Conservation (phyloP, 2,113 vertebrate species). For the Cacatua alba region DNA sequence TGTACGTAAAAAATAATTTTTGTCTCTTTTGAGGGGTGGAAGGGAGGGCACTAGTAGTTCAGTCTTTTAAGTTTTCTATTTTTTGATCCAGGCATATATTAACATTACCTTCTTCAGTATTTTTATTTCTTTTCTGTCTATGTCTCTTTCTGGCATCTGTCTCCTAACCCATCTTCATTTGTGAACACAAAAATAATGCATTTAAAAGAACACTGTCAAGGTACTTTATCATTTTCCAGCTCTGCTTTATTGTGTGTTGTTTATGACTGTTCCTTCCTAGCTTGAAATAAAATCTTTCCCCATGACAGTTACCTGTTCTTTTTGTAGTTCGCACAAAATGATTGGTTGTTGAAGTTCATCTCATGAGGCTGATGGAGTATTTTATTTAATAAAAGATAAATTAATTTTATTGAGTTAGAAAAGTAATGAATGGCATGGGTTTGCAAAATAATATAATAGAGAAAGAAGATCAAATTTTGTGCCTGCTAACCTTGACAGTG, state of each 20-base stretch:
- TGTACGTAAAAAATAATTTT: background rate
- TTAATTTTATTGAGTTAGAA: background rate
- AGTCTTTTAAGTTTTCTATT: background rate
- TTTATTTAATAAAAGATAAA: background rate
- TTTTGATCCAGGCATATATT: background rate
- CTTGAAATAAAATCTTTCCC: background rate
- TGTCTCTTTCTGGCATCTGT: conserved; percentile 31
- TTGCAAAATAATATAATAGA: background rate
- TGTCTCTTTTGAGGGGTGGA: background rate
- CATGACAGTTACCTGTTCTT: background rate
- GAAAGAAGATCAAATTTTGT: background rate
- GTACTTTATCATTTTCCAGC: background rate
- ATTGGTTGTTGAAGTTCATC: background rate
- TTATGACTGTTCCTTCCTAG: background rate
- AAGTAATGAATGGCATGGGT: background rate
- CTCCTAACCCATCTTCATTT: background rate
- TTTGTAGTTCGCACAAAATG: background rate
- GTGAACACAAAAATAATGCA: conserved; percentile 28
- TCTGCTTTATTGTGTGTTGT: conserved; percentile 23
- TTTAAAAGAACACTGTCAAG: conserved; percentile 40
- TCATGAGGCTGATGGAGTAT: background rate
- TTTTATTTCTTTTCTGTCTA: conserved; percentile 7
- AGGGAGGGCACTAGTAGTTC: background rate
- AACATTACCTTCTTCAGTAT: background rate
- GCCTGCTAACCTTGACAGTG: background rate